Evolutionary conservation across 1,140 invertebrate genomes (phyloP), one percentile per base, ranked within the genome.

Genomic region (Mamestra configurata): DNA sequence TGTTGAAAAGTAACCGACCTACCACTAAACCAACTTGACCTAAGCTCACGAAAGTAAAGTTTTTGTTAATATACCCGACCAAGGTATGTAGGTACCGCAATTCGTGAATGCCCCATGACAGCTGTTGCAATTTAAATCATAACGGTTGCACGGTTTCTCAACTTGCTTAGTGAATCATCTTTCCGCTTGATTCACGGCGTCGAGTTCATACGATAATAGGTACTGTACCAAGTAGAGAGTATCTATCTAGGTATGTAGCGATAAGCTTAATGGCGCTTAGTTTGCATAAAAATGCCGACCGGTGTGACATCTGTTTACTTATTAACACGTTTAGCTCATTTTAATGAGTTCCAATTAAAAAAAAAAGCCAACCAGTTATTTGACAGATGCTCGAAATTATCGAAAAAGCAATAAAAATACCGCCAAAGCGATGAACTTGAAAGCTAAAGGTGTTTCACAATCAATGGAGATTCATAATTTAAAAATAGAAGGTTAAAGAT

Each of bases 101-200:
- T 88, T 88, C 86, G 88, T 87, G 88, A 86, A 84, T 90, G 85
- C 85, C 89, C 73, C 84, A 82, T 90, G 89, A 89, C 90, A 92
- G 88, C 90, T 91, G 90, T 89, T 88, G 86, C 90, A 90, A 92
- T 93, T 93, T 90, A 92, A 93, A 93, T 91, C 89, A 91, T 94
- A 94, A 94, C 93, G 90, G 92, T 93, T 91, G 87, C 81, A 83
- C 79, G 85, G 87, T 86, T 90, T 92, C 91, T 92, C 89, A 88
- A 86, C 86, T 88, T 88, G 86, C 80, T 76, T 85, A 85, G 85
- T 94, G 93, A 94, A 86, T 94, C 93, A 94, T 91, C 89, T 93
- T 92, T 93, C 91, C 92, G 92, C 89, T 86, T 88, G 90, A 92
- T 90, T 92, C 91, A 91, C 86, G 77, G 79, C 71, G 82, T 77